Evolutionary conservation across 2,113 vertebrate genomes (phyloP).

Genomic region (Nothobranchius kuhntae): DNA sequence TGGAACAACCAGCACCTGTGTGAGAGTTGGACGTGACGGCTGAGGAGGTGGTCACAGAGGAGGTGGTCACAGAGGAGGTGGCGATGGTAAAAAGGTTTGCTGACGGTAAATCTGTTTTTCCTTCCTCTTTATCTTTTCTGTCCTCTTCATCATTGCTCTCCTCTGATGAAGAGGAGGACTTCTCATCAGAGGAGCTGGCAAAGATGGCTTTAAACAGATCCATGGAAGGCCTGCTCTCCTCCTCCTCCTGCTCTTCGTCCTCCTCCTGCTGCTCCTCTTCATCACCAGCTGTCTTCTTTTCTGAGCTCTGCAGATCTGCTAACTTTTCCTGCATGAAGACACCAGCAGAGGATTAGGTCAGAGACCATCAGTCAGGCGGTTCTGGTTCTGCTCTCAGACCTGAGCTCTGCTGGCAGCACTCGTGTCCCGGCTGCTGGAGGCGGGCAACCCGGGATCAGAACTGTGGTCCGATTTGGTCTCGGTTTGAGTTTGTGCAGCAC

Average conservation of each 20-base stretch:
- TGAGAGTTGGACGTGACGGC: not conserved
- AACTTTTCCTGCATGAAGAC: constrained; percentile 7
- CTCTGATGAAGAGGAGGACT: constrained; percentile 87
- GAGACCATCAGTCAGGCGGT: not conserved
- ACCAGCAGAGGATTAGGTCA: not conserved
- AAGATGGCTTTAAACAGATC: constrained; percentile 98
- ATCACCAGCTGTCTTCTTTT: constrained; percentile 20
- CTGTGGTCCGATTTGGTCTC: constrained; percentile 50
- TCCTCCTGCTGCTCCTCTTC: constrained; percentile 30
- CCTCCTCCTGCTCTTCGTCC: constrained; percentile 75
- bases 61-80: not conserved
- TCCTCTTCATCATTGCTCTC: constrained; percentile 67
- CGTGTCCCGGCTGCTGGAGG: not conserved
- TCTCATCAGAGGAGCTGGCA: constrained; percentile 89
- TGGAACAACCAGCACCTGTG: constrained; percentile 20
- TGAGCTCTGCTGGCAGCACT: not conserved
- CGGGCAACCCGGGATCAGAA: not conserved
- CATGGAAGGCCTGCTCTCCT: constrained; percentile 86
- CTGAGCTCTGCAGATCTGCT: constrained; percentile 14
- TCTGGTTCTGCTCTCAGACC: constrained; percentile 15
- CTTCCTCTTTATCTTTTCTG: constrained; percentile 1
- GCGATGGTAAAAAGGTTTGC: constrained; percentile 43
- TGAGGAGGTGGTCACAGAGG: constrained; percentile 15
- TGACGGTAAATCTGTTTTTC: not conserved
- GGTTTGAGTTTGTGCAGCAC: constrained; percentile 76